Evolutionary conservation across 2,113 vertebrate genomes (phyloP).

Genomic region (Coptodon bakossiorum): DNA sequence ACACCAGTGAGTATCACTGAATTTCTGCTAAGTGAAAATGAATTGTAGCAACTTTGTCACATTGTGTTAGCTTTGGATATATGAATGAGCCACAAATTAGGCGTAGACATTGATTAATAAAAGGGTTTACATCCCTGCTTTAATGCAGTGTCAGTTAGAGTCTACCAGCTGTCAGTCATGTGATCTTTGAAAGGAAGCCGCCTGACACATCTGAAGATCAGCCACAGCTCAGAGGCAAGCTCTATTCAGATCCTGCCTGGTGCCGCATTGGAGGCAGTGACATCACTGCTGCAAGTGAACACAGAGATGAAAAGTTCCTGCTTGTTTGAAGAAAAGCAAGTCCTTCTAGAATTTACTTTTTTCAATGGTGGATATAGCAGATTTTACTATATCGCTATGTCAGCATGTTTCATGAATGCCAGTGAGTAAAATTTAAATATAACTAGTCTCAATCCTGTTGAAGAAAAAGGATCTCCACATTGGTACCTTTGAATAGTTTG

Average conservation of each 20-base stretch:
- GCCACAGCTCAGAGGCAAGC: neutral
- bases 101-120: neutral
- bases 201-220: neutral
- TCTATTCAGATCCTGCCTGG: neutral
- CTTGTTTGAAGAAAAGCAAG: neutral
- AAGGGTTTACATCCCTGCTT: neutral
- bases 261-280: neutral
- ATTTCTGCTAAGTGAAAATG: neutral
- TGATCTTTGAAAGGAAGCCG: neutral
- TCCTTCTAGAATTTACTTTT: neutral
- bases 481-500: rapidly evolving
- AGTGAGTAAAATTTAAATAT: neutral
- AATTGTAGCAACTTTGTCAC: neutral
- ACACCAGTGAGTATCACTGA: neutral
- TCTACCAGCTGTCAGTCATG: neutral
- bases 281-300: neutral
- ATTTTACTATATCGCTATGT: rapidly evolving
- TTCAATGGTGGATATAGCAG: neutral
- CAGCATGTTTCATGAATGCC: neutral
- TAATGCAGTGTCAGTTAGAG: neutral
- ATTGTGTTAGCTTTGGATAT: neutral
- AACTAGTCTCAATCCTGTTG: neutral
- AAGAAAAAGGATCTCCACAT: neutral
- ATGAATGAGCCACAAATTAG: neutral
- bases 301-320: neutral